Evolutionary conservation across 1,140 invertebrate species (phyloP), one percentile per base, ranked within the genome.

Genomic region (Limonius californicus): DNA sequence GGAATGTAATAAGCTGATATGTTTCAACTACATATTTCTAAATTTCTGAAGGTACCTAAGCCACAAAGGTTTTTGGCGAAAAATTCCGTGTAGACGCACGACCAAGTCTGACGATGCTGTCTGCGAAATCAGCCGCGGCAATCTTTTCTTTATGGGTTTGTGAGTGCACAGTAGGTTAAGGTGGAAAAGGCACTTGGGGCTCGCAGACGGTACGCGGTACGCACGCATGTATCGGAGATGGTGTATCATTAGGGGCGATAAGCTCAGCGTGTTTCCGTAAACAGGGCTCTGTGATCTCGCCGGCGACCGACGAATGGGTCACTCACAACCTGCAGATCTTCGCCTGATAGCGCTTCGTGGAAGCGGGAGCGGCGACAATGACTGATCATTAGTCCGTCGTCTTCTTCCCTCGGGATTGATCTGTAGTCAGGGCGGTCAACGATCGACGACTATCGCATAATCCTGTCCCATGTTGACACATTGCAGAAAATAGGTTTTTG

Each of bases 261-360:
- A 50, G 45, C 45, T 50, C 45, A 19, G 45, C 45, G 14, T 50
- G 45, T 50, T 50, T 50, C 45, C 45, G 45, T 50, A 50, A 50
- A 50, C 45, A 50, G 20, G 45, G 1, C 20, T 21, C 20, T 50
- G 16, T 50, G 45, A 50, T 50, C 45, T 50, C 12, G 45, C 45
- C 45, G 45, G 20, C 45, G 19, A 50, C 45, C 20, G 45, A 50
- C 16, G 45, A 19, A 50, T 50, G 45, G 45, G 45, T 39, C 45
- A 50, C 45, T 50, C 20, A 50, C 20, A 50, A 50, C 45, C 45
- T 50, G 45, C 45, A 50, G 45, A 50, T 50, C 45, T 50, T 50
- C 45, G 7, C 2, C 45, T 16, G 45, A 50, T 50, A 50, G 14
- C 16, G 14, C 43, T 50, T 50, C 45, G 18, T 50, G 19, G 45